Percentiles rank a stretch among this genome's conserved stretches.
Evolutionary conservation across 2,113 vertebrate species (phyloP).

Genomic region (Calyptommatus sinebrachiatus): DNA sequence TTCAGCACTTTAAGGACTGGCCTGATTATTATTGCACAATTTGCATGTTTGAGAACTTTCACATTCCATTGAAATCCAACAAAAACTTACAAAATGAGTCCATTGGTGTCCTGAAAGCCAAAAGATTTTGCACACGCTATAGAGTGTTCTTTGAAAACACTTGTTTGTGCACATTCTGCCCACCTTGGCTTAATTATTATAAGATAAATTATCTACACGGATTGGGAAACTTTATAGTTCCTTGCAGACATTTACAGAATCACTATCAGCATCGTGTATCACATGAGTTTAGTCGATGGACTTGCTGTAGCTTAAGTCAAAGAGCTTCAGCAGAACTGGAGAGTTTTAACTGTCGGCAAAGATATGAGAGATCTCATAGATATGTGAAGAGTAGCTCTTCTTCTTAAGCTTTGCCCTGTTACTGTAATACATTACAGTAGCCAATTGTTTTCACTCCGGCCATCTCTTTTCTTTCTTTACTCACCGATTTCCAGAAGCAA

Average conservation of each 20-base stretch:
- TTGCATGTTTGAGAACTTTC: neutral
- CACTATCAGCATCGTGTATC: conserved; percentile 56
- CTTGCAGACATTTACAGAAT: conserved; percentile 49
- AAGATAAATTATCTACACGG: conserved; percentile 49
- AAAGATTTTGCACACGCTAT: neutral
- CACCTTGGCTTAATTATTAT: conserved; percentile 46
- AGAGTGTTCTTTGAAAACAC: neutral
- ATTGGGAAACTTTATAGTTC: conserved; percentile 58
- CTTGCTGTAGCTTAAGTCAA: conserved; percentile 51
- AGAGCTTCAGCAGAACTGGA: conserved; percentile 58
- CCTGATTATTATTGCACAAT: neutral
- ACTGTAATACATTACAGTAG: neutral
- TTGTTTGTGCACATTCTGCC: conserved; percentile 30
- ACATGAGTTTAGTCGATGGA: conserved; percentile 60
- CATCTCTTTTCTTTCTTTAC: neutral
- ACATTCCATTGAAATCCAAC: neutral
- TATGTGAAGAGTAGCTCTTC: conserved; percentile 57
- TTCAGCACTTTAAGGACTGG: too few species aligned
- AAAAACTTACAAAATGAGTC: neutral
- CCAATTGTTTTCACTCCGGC: conserved; percentile 25
- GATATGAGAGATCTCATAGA: conserved; percentile 57
- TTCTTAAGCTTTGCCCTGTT: conserved; percentile 33
- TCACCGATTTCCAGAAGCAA: neutral
- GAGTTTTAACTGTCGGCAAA: conserved; percentile 59
- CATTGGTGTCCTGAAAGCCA: neutral